Evolutionary conservation across 1,140 invertebrate species (phyloP).

Genomic region (Hylyphantes graminicola): DNA sequence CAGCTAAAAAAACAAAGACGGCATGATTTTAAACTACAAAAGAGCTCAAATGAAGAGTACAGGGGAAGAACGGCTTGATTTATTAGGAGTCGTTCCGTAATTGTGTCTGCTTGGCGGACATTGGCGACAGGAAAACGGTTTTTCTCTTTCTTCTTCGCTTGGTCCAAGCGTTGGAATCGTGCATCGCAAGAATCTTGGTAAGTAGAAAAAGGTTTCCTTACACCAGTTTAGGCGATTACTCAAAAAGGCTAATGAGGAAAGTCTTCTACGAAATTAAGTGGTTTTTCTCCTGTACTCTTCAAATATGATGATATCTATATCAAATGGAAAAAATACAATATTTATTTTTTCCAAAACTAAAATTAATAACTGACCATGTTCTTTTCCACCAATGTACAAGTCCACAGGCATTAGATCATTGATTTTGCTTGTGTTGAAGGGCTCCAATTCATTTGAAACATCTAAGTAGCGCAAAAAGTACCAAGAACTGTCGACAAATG

Average conservation of each 20-base stretch:
- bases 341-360: neutral
- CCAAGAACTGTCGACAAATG: conserved; percentile 99
- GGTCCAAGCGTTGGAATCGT: too few relatives aligned
- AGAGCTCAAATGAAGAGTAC: too few relatives aligned
- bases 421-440: conserved; percentile 77
- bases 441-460: conserved; percentile 77
- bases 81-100: too few relatives aligned
- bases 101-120: too few relatives aligned
- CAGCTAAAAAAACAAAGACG: conserved; percentile 72
- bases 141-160: too few relatives aligned
- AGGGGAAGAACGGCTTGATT: too few relatives aligned
- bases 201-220: too few relatives aligned
- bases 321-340: neutral
- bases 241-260: neutral
- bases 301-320: neutral
- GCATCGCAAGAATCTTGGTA: too few relatives aligned
- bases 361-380: conserved; percentile 79
- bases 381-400: conserved; percentile 96
- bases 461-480: conserved; percentile 96
- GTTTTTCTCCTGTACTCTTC: neutral
- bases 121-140: too few relatives aligned
- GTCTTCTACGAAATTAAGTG: neutral
- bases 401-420: conserved; percentile 85
- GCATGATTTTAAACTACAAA: neutral
- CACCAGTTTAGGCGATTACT: too few relatives aligned